A percentile compares a stretch with the other conserved stretches of the same genome.
Conservation (phyloP, 2,888 invertebrate species). For the Tetragonisca angustula region DNA sequence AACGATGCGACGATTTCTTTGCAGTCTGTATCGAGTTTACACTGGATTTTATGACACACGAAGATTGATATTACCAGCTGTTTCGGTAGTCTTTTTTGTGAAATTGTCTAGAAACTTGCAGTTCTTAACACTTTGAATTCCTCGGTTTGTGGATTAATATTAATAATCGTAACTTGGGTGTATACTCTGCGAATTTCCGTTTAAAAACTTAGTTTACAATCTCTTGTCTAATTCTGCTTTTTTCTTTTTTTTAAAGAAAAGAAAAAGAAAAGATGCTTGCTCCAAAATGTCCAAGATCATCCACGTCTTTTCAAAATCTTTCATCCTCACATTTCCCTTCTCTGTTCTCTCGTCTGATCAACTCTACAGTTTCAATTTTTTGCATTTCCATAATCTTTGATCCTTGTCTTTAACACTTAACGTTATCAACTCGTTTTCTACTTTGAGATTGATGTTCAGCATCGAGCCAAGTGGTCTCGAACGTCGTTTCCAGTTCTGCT, state of each 20-base stretch:
- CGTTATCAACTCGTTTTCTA: neutral
- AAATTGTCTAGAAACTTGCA: no score
- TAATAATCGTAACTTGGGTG: no score
- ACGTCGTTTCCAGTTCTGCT: neutral
- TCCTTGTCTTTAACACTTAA: neutral
- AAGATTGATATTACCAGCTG: neutral
- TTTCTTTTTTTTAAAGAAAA: neutral
- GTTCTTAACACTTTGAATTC: no score
- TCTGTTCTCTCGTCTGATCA: neutral
- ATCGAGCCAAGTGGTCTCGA: neutral
- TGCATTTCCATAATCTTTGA: neutral
- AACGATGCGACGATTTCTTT: slow-evolving; percentile 30
- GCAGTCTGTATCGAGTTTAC: neutral
- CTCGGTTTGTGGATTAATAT: no score
- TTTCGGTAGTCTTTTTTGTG: neutral
- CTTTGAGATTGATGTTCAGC: neutral
- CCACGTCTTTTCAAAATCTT: neutral
- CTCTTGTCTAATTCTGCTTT: neutral
- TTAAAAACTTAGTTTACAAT: neutral
- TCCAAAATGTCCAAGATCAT: neutral
- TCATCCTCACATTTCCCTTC: no score
- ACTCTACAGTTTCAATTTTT: neutral
- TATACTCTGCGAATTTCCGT: neutral
- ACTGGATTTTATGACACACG: neutral
- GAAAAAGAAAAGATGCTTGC: neutral